Evolutionary conservation across 2,797 vertebrate species (phyloP).

Genomic region (Hoplostethus mediterraneus): DNA sequence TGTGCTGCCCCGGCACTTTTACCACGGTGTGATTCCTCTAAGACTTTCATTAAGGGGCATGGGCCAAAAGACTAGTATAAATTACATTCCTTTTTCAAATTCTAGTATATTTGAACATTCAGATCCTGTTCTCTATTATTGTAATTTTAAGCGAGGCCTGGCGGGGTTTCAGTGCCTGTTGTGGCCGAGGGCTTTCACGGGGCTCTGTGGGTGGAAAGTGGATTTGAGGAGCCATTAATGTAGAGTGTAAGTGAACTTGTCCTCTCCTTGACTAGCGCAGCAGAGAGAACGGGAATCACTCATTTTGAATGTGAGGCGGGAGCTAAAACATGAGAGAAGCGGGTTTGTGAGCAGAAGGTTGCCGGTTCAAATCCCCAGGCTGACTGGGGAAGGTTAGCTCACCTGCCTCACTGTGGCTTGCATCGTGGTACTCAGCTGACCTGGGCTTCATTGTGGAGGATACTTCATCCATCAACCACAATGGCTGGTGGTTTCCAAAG

Average conservation of each 20-base stretch:
- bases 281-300: slow-evolving; percentile 32
- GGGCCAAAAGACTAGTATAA: slow-evolving; percentile 68
- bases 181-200: slow-evolving; percentile 34
- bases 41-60: slow-evolving; percentile 77
- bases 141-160: slow-evolving; percentile 47
- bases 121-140: slow-evolving; percentile 61
- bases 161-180: slow-evolving; percentile 51
- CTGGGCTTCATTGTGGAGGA: too few species aligned
- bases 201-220: slow-evolving; percentile 40
- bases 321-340: slow-evolving; percentile 21
- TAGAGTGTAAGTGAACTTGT: slow-evolving; percentile 45
- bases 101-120: slow-evolving; percentile 71
- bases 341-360: background rate
- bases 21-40: slow-evolving; percentile 76
- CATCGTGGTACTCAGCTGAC: background rate
- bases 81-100: slow-evolving; percentile 76
- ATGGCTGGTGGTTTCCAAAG: too few species aligned
- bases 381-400: background rate
- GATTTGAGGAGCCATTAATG: slow-evolving; percentile 51
- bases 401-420: too few species aligned
- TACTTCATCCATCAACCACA: too few species aligned
- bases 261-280: slow-evolving; percentile 28
- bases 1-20: slow-evolving; percentile 80
- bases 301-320: slow-evolving; percentile 29
- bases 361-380: background rate